Evolutionary conservation across 2,113 vertebrate genomes (phyloP), one percentile per base, ranked within the genome.

Genomic region (Oryzias melastigma): DNA sequence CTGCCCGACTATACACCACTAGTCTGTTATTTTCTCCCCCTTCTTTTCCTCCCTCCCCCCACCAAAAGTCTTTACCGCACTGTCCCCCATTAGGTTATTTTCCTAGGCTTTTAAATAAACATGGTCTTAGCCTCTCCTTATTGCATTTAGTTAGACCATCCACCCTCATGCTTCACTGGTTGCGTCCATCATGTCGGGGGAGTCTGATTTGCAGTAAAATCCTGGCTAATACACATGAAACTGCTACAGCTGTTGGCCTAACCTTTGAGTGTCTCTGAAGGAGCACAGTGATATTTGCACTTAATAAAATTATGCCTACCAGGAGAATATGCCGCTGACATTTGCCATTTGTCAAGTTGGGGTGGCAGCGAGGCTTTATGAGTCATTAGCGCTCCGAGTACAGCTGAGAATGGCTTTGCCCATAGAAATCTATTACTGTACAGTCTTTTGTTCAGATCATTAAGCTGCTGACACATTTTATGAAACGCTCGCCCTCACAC

Each of bases 221-320:
- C 89, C 80, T 60, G 45, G 83, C 88, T 89, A 90, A 93, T 87
- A 89, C 89, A 90, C 90, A 90, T 77, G 71, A 91, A 91, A 89
- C 88, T 84, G 88, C 86, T 91, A 86, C 89, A 91, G 92, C 91
- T 92, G 91, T 85, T 91, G 87, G 80, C 83, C 78, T 93, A 93
- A 93, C 92, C 92, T 93, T 93, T 92, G 82, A 85, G 83, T 74
- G 84, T 92, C 91, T 93, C 92, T 89, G 89, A 90, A 92, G 91
- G 91, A 91, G 90, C 90, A 84, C 85, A 80, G 89, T 92, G 90
- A 93, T 93, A 92, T 93, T 93, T 93, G 89, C 90, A 89, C 91
- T 91, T 91, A 89, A 92, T 92, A 91, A 91, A 93, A 93, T 92
- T 89, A 93, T 92, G 91, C 92, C 89, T 89, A 91, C 90, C 91